phyloP scores from a whole-genome alignment of 2,888 invertebrate species.

The Conus canariensis region DNA sequence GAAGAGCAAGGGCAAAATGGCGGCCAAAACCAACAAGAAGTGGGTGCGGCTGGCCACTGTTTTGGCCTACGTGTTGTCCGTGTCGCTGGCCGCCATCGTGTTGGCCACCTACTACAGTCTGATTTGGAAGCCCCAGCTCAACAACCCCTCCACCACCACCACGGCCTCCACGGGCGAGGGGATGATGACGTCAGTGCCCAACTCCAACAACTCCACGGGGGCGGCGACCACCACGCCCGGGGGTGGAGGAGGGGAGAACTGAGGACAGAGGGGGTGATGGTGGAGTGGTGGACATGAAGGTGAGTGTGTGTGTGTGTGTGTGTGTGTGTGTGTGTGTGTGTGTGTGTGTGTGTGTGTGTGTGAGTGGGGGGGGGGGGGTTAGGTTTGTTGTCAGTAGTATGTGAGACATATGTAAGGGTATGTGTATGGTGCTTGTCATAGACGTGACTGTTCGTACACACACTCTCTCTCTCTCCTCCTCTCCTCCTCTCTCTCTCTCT shows the following conservation, averaged over 20 bases:
- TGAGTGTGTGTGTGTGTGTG: not conserved
- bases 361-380: not conserved
- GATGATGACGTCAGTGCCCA: not conserved
- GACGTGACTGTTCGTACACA: not conserved
- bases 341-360: not conserved
- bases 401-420: not conserved
- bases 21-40: constrained; percentile 84
- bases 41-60: constrained; percentile 94
- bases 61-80: constrained; percentile 94
- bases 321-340: not conserved
- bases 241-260: not conserved
- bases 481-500: not conserved
- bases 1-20: constrained; percentile 74
- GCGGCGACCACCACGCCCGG: not conserved
- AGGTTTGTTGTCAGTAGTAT: not conserved
- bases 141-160: constrained; percentile 55
- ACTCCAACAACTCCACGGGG: not conserved
- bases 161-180: constrained; percentile 28
- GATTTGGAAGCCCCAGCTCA: constrained; percentile 90
- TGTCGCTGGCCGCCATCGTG: constrained; percentile 95
- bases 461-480: not conserved
- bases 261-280: not conserved
- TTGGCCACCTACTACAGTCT: constrained; percentile 95
- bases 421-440: not conserved
- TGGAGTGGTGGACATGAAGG: not conserved